phyloP scores from a whole-genome alignment of 2,113 vertebrate genomes.

The Nibea coibor region DNA sequence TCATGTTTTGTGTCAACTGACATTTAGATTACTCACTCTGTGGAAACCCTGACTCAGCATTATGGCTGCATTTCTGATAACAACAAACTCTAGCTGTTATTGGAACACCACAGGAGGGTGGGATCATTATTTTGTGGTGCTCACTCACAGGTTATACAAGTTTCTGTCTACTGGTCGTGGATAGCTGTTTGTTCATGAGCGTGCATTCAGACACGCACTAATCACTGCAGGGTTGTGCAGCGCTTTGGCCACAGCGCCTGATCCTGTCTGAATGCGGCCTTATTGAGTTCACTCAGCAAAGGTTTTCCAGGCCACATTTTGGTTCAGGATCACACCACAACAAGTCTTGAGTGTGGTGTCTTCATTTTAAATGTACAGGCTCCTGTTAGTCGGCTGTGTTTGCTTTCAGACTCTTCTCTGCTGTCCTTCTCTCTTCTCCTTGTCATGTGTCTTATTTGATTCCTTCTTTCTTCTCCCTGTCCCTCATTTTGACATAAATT shows the following conservation, averaged over 20 bases:
- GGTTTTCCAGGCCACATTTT: neutral
- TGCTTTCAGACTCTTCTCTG: conserved; percentile 7
- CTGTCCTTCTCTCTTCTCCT: conserved; percentile 21
- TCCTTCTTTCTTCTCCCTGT: conserved; percentile 1
- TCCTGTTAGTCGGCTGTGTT: conserved; percentile 20
- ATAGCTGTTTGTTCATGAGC: neutral
- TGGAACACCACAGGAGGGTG: neutral
- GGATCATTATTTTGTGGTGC: neutral
- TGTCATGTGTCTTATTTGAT: neutral
- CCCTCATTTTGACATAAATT: conserved; percentile 13
- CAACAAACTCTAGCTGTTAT: neutral
- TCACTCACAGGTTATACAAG: neutral
- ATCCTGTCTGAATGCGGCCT: too few species aligned
- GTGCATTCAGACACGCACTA: too few species aligned
- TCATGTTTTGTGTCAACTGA: conserved; percentile 4
- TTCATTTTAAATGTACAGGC: conserved; percentile 8
- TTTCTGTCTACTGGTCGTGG: neutral
- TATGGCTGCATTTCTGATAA: neutral
- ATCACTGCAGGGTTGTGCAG: too few species aligned
- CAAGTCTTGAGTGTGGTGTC: neutral
- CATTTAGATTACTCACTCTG: neutral
- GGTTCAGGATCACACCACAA: neutral
- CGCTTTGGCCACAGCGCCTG: too few species aligned
- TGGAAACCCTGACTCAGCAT: conserved; percentile 10
- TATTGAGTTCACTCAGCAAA: neutral